Evolutionary conservation across 2,888 invertebrate species (phyloP).

Genomic region (Lomographa bimaculata): DNA sequence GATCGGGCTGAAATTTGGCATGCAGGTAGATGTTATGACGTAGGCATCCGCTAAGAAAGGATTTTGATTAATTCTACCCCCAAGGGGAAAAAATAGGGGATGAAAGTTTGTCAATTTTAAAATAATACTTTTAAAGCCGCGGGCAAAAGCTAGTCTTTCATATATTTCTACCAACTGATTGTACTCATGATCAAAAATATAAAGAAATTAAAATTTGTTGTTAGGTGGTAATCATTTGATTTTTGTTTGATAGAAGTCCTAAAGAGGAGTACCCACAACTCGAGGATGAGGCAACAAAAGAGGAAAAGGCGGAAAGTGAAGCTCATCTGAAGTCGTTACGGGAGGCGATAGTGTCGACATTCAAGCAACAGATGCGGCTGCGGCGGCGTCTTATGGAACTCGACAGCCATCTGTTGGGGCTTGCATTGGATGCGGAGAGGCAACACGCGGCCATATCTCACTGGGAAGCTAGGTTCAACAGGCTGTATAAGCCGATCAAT

Average conservation of each 20-base stretch:
- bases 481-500: constrained; percentile 86
- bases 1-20: too few relatives aligned
- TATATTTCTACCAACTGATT: too few relatives aligned
- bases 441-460: constrained; percentile 95
- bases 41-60: too few relatives aligned
- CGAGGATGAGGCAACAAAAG: constrained; percentile 51
- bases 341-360: constrained; percentile 93
- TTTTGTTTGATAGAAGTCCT: constrained; percentile 38
- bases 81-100: too few relatives aligned
- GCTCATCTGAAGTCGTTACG: constrained; percentile 87
- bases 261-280: constrained; percentile 58
- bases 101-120: too few relatives aligned
- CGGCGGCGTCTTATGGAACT: constrained; percentile 94
- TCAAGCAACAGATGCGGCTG: constrained; percentile 96
- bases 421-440: constrained; percentile 94
- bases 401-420: constrained; percentile 93
- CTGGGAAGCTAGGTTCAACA: constrained; percentile 93
- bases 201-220: too few relatives aligned
- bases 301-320: constrained; percentile 58
- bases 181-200: too few relatives aligned
- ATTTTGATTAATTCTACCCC: too few relatives aligned
- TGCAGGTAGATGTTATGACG: too few relatives aligned
- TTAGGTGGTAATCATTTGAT: too few relatives aligned
- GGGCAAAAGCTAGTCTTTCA: too few relatives aligned
- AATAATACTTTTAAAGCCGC: too few relatives aligned